Evolutionary conservation across 2,113 vertebrate species (phyloP).

Genomic region (Periophthalmus modestus): DNA sequence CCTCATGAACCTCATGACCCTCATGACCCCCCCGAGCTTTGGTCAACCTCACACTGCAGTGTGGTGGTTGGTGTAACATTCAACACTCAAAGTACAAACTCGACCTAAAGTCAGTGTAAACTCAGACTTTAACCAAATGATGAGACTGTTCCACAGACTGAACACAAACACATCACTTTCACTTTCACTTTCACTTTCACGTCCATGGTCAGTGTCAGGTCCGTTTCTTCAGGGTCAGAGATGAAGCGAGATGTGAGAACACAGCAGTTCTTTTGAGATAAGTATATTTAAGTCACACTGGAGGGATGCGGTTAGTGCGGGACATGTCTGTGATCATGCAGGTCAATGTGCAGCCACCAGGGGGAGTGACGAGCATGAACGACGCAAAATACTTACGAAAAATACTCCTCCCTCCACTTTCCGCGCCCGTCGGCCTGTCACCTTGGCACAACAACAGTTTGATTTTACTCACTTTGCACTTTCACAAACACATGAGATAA

Average conservation of each 20-base stretch:
- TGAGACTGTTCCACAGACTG: neutral
- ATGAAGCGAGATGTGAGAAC: neutral
- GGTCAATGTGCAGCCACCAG: conserved; percentile 13
- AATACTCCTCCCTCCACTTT: conserved; percentile 83
- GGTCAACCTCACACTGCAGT: too few species aligned
- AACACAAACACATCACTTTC: neutral
- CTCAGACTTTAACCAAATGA: neutral
- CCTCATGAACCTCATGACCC: too few species aligned
- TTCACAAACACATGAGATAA: neutral
- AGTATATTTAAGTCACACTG: neutral
- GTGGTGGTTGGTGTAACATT: too few species aligned
- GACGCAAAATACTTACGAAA: conserved; percentile 78
- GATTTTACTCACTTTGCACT: conserved; percentile 44
- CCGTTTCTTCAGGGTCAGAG: neutral
- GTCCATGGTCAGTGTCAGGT: too few species aligned
- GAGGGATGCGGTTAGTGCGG: conserved; percentile 52
- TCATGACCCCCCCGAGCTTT: too few species aligned
- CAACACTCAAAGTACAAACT: too few species aligned
- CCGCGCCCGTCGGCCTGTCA: conserved; percentile 75
- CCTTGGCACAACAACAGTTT: conserved; percentile 76
- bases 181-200: too few species aligned
- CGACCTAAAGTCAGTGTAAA: too few species aligned
- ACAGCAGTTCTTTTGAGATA: neutral
- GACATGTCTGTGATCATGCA: conserved; percentile 50
- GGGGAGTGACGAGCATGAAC: conserved; percentile 29